These are phyloP conservation scores for Lithodes maja DNA, from an alignment of 2,888 invertebrate species.

Conservation along the genomic window DNA sequence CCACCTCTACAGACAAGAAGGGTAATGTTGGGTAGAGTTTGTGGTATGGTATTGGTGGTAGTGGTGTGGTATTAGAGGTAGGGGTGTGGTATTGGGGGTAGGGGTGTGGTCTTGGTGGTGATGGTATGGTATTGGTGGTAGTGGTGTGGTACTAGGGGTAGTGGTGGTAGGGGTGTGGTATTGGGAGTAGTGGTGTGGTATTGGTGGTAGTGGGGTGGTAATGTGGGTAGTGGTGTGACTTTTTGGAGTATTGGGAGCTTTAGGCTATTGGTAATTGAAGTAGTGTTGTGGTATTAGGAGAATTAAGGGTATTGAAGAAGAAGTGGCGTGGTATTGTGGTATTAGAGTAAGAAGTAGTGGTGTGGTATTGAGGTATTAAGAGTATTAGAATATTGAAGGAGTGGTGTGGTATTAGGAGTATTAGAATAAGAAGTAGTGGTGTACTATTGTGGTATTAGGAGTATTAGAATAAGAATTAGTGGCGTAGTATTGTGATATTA, in stretches of 20 bases:
- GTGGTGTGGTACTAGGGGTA: neutral
- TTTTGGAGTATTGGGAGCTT: neutral
- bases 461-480: no score
- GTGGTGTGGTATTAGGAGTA: no score
- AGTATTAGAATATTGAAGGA: no score
- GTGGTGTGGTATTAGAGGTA: neutral
- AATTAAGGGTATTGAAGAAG: neutral
- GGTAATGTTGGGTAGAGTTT: neutral
- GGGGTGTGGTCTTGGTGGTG: neutral
- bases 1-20: slow-evolving; percentile 2
- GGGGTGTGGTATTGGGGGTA: neutral
- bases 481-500: no score
- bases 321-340: neutral
- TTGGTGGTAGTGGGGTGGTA: neutral
- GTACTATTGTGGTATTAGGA: no score
- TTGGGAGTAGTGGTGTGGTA: neutral
- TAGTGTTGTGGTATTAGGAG: neutral
- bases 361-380: no score
- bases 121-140: neutral
- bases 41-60: neutral
- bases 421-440: no score
- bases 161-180: neutral
- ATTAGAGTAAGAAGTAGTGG: no score
- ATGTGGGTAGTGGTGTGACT: neutral
- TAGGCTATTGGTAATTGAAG: neutral